Evolutionary conservation across 2,888 invertebrate species (phyloP), one percentile per base, ranked within the genome.

Genomic region (Molanna angustata): DNA sequence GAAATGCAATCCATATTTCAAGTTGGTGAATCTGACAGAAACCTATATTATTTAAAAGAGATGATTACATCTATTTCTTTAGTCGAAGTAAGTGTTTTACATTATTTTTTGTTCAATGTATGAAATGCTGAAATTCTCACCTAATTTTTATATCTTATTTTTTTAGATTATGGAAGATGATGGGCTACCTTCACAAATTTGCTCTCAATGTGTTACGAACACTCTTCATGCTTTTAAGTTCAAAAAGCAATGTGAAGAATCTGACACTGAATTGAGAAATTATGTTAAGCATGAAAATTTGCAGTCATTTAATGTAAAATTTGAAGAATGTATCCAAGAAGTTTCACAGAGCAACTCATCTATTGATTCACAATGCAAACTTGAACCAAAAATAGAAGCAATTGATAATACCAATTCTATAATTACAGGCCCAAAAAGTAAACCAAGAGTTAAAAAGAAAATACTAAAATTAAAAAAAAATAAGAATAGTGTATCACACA

Each of bases 151-250:
- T 40, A 2, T 47, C 9, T 16, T 39, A 35, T 32, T 50, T 56
- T 67, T 65, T 50, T 60, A 77, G 77, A 66, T 76, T 40, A 59
- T 76, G 45, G 66, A 75, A 7, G 65, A 67, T 61, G 61, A 64
- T 37, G 63, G 59, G 0, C 40, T 61, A 19, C 60, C 61, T 19
- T 52, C 52, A 11, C 21, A 32, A 1, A 59, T 61, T 35, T 61
- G 61, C 39, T 32, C 42, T 33, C 45, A 57, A 16, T 61, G 61
- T 27, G 13, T 56, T 1, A 22, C 47, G 27, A 52, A 52, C 33
- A 49, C 52, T 11, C 42, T 47, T 7, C 45, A 33, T 11, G 50
- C 57, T 4, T 57, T 51, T 46, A 43, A 19, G 9, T 61, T 60
- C 45, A 61, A 61, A 49, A 52, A 52, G 20, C 51, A 53, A 42